These are phyloP conservation scores for Phymorhynchus buccinoides DNA, from an alignment of 1,140 invertebrate species.

Conservation along the genomic window DNA sequence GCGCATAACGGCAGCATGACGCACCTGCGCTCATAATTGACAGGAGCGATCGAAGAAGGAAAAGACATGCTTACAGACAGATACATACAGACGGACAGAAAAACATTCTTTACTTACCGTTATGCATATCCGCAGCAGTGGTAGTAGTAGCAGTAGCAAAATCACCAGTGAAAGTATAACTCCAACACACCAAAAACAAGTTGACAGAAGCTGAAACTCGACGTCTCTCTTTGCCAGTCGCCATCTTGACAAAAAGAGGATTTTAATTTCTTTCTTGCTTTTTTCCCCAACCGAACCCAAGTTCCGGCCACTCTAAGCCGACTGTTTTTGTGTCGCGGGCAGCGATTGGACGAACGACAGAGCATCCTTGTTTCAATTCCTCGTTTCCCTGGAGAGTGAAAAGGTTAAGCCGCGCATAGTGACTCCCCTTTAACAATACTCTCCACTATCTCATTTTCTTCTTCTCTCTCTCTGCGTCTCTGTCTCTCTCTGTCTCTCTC, in stretches of 20 bases:
- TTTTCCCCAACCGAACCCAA: no score
- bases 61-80: no score
- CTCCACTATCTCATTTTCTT: no score
- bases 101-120: slow-evolving; percentile 1
- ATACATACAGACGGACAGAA: no score
- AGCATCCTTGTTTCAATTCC: slow-evolving; percentile 19
- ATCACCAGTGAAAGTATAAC: neutral
- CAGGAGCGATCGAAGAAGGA: no score
- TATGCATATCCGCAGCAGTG: neutral
- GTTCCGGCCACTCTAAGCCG: slow-evolving; percentile 12
- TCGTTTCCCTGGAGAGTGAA: neutral
- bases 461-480: no score
- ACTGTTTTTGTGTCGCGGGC: slow-evolving; percentile 12
- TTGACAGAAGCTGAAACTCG: neutral
- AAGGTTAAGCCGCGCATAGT: slow-evolving; percentile 22
- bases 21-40: no score
- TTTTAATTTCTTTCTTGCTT: no score
- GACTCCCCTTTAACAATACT: neutral
- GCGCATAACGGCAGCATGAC: no score
- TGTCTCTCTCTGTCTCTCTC: no score
- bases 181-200: neutral
- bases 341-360: slow-evolving; percentile 31
- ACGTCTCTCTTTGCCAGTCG: neutral
- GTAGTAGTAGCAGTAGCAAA: neutral
- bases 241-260: slow-evolving; percentile 31